These are phyloP conservation scores for Charadrius vociferus DNA, from an alignment of 2,113 vertebrate species.

Conservation along the genomic window DNA sequence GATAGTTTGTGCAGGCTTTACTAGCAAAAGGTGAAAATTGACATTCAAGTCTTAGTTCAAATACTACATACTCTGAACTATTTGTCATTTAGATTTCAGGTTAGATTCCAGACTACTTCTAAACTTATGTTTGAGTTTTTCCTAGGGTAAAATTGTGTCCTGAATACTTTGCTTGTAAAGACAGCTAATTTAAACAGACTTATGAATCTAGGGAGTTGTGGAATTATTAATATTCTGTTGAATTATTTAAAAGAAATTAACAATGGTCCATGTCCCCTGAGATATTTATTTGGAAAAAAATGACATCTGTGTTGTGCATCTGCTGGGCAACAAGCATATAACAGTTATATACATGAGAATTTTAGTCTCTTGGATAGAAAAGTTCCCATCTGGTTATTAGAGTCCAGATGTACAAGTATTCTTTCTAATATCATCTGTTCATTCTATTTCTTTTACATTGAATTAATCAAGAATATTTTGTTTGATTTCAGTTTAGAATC, in stretches of 20 bases:
- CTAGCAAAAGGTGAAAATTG: background rate
- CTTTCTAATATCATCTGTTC: background rate
- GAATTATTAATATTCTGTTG: background rate
- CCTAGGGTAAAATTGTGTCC: background rate
- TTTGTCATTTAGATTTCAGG: background rate
- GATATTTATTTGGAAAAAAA: background rate
- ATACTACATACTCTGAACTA: background rate
- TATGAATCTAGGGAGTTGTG: background rate
- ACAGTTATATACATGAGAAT: background rate
- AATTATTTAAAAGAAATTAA: conserved; percentile 1
- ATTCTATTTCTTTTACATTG: background rate
- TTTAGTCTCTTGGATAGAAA: background rate
- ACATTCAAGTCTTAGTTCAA: background rate
- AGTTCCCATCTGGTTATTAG: background rate
- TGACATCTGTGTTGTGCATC: rapidly evolving
- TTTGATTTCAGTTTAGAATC: background rate
- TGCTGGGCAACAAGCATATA: background rate
- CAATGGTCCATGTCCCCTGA: background rate
- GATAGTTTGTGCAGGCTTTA: background rate
- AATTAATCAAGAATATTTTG: background rate
- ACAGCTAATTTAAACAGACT: background rate
- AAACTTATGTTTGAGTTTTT: background rate
- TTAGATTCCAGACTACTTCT: background rate
- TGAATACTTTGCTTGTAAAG: background rate
- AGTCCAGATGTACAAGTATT: background rate